A percentile compares a stretch with the other conserved stretches of the same genome.
Evolutionary conservation across 1,140 invertebrate species (phyloP).

Genomic region (Teleopsis dalmanni): DNA sequence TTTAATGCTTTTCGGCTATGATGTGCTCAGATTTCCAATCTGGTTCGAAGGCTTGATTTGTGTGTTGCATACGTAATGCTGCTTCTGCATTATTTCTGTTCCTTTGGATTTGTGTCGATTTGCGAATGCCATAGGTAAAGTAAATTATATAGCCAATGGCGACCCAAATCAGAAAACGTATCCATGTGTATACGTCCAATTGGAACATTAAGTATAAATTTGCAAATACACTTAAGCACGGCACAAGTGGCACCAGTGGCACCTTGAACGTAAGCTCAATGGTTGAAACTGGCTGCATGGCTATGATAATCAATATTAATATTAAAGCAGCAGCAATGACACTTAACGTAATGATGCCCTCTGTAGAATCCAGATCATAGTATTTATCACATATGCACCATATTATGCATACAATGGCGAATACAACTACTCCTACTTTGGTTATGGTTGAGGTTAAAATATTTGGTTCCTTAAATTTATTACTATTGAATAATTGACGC

Average conservation of each 20-base stretch:
- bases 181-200: constrained; percentile 74
- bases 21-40: constrained; percentile 31
- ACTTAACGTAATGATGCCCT: constrained; percentile 23
- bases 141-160: constrained; percentile 58
- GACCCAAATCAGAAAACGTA: constrained; percentile 77
- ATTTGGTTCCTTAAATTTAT: constrained; percentile 51
- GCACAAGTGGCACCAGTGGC: constrained; percentile 77
- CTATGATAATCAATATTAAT: constrained; percentile 30
- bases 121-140: constrained; percentile 51
- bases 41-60: constrained; percentile 33
- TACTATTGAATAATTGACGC: constrained; percentile 50
- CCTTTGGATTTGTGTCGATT: constrained; percentile 43
- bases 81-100: constrained; percentile 25
- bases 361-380: constrained; percentile 14
- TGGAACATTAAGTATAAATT: constrained; percentile 87
- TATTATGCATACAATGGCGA: constrained; percentile 31
- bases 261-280: constrained; percentile 54
- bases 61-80: constrained; percentile 30
- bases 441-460: constrained; percentile 52
- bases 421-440: constrained; percentile 50
- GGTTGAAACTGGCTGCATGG: constrained; percentile 30
- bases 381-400: constrained; percentile 28
- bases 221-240: constrained; percentile 72
- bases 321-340: constrained; percentile 28
- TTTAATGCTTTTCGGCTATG: constrained; percentile 1